A percentile compares a stretch with the other conserved stretches of the same genome.
Evolutionary conservation across 2,888 invertebrate species (phyloP).

Genomic region (Leucania comma): DNA sequence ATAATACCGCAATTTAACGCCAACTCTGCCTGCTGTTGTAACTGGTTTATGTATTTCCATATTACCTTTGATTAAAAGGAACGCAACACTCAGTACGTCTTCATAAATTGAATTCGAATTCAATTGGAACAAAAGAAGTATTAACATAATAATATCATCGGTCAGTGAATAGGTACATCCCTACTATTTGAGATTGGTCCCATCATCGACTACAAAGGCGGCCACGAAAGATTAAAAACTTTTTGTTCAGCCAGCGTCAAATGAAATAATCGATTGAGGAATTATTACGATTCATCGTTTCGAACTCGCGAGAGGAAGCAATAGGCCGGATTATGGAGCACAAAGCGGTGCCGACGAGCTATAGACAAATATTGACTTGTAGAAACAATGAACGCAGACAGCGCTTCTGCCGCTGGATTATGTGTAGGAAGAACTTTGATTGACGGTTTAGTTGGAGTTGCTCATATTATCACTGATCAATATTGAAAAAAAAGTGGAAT

Average conservation of each 20-base stretch:
- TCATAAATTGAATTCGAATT: slow-evolving; percentile 49
- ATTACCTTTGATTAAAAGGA: not conserved
- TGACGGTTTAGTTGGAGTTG: slow-evolving; percentile 73
- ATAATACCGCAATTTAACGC: slow-evolving; percentile 3
- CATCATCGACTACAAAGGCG: slow-evolving; percentile 78
- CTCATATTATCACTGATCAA: slow-evolving; percentile 42
- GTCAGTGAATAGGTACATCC: slow-evolving; percentile 37
- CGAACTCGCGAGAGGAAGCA: slow-evolving; percentile 83
- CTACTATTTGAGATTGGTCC: slow-evolving; percentile 76
- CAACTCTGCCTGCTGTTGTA: not conserved
- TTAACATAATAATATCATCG: slow-evolving; percentile 72
- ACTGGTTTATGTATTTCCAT: not conserved
- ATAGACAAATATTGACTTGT: slow-evolving; percentile 90
- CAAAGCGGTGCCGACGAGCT: slow-evolving; percentile 86
- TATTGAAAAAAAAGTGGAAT: slow-evolving; percentile 25
- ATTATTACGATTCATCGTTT: slow-evolving; percentile 89
- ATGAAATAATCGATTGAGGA: slow-evolving; percentile 87
- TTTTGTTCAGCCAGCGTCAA: slow-evolving; percentile 81
- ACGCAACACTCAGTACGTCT: slow-evolving; percentile 27
- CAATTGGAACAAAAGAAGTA: slow-evolving; percentile 77
- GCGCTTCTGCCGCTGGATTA: slow-evolving; percentile 73
- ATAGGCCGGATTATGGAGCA: slow-evolving; percentile 83
- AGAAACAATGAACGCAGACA: slow-evolving; percentile 84
- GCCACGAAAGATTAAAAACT: slow-evolving; percentile 81
- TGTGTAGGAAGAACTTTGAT: slow-evolving; percentile 80